Percentiles rank a stretch among this genome's conserved stretches.
Conservation (phyloP, 2,113 vertebrate species). For the Henicopernis longicauda region DNA sequence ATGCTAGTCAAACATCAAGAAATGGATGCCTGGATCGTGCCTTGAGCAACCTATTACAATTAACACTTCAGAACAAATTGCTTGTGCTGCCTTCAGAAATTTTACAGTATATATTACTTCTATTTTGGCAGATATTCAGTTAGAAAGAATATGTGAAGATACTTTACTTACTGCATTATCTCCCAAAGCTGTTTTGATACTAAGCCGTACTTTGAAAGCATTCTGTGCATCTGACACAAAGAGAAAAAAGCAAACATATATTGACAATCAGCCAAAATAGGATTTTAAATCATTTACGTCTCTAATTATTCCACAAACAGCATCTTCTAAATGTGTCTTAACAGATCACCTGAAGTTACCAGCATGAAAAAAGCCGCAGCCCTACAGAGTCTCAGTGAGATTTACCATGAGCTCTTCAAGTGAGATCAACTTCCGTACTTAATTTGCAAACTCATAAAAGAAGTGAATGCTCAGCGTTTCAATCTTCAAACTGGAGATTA, state of each 20-base stretch:
- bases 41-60: background rate
- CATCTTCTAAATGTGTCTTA: background rate
- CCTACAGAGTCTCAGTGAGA: background rate
- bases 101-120: background rate
- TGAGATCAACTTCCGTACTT: background rate
- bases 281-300: background rate
- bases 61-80: background rate
- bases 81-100: background rate
- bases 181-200: conserved; percentile 86
- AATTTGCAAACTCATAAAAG: background rate
- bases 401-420: background rate
- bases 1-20: background rate
- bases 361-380: background rate
- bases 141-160: background rate
- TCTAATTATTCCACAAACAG: background rate
- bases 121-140: background rate
- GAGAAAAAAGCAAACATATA: conserved; percentile 29
- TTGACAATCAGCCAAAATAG: background rate
- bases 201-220: conserved; percentile 89
- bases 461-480: background rate
- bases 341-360: background rate
- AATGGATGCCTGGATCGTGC: background rate
- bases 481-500: background rate
- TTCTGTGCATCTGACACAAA: conserved; percentile 74
- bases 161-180: conserved; percentile 83